Percentiles rank a stretch among this genome's conserved stretches.
phyloP scores from a whole-genome alignment of 2,888 invertebrate species.

The Idaea biselata region DNA sequence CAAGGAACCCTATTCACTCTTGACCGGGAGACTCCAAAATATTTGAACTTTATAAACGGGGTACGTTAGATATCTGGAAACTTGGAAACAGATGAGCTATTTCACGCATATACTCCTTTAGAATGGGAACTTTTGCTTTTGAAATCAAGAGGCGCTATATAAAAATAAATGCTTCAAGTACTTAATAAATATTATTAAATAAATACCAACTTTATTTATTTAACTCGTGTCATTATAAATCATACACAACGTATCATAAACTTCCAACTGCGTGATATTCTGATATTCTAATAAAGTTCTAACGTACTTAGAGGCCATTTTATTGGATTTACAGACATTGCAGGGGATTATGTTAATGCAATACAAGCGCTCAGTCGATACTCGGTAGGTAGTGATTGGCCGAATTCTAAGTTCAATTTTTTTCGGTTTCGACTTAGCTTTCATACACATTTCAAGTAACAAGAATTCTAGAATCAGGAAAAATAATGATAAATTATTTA shows the following conservation, averaged over 20 bases:
- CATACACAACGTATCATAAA: constrained; percentile 2
- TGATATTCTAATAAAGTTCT: constrained; percentile 17
- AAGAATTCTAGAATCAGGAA: not conserved
- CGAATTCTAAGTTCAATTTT: not conserved
- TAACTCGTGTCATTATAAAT: not conserved
- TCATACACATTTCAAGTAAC: not conserved
- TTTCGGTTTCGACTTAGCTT: constrained; percentile 11
- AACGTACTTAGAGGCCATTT: constrained; percentile 24
- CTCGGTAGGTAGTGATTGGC: constrained; percentile 16
- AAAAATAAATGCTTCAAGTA: too few relatives aligned
- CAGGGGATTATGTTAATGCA: constrained; percentile 30
- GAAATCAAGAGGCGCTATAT: too few relatives aligned
- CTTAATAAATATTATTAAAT: too few relatives aligned
- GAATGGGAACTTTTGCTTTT: too few relatives aligned
- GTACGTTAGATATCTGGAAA: too few relatives aligned
- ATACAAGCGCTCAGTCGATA: constrained; percentile 28
- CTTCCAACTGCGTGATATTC: constrained; percentile 10
- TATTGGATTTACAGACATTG: constrained; percentile 31
- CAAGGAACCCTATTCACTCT: too few relatives aligned
- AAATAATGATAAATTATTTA: not conserved
- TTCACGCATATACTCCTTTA: too few relatives aligned
- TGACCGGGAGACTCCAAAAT: too few relatives aligned
- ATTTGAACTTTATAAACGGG: too few relatives aligned
- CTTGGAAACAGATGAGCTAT: too few relatives aligned
- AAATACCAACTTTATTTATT: not conserved